Evolutionary conservation across 1,140 invertebrate species (phyloP), one percentile per base, ranked within the genome.

Genomic region (Drosophila nikananu): DNA sequence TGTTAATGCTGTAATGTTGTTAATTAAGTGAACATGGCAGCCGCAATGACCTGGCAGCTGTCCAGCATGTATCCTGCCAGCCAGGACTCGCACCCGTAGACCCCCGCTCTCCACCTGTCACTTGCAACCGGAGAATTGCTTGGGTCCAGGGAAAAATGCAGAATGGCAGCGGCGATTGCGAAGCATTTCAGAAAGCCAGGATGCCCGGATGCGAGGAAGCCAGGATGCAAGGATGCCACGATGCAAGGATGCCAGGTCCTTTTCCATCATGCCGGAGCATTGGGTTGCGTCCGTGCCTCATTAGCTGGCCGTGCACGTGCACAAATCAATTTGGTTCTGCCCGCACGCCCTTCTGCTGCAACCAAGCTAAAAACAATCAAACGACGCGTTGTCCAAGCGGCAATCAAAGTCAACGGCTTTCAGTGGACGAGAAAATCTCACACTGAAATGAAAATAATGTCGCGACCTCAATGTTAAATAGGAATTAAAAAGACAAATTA

Each of bases 281-380:
- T 62, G 62, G 55, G 23, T 37, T 15, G 5, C 25, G 75, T 61
- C 35, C 48, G 44, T 30, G 49, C 39, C 86, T 89, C 84, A 87
- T 87, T 87, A 89, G 77, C 77, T 89, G 83, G 75, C 86, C 58
- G 81, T 66, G 75, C 84, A 87, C 84, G 84, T 87, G 77, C 84
- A 79, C 77, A 87, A 89, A 87, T 87, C 84, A 87, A 87, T 87
- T 89, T 89, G 80, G 68, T 52, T 67, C 67, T 39, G 48, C 58
- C 60, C 67, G 67, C 54, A 52, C 27, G 49, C 42, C 60, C 39
- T 67, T 51, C 30, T 64, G 54, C 15, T 19, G 37, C 19, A 68
- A 42, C 60, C 42, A 52, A 62, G 41, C 62, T 39, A 70, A 87
- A 83, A 87, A 84, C 80, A 87, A 87, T 84, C 84, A 84, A 72